Evolutionary conservation across 2,797 vertebrate species (phyloP).

Genomic region (Lepidocolaptes lacrymiger): DNA sequence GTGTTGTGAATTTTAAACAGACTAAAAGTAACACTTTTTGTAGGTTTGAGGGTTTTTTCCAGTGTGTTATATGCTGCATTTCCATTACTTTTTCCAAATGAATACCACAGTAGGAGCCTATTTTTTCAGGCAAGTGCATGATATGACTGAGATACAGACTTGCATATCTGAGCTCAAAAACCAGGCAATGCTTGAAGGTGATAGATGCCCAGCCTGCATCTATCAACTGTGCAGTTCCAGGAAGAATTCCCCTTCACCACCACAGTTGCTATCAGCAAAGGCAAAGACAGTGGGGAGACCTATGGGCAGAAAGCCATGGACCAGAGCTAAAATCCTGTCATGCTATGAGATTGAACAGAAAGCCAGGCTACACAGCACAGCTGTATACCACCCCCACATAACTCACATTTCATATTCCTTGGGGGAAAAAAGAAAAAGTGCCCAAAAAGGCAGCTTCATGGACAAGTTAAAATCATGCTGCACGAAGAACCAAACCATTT

Average conservation of each 20-base stretch:
- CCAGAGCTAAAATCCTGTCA: background rate
- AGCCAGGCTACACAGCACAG: background rate
- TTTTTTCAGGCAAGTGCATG: background rate
- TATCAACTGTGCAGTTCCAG: background rate
- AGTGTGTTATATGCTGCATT: background rate
- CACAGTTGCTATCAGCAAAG: background rate
- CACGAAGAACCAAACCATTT: background rate
- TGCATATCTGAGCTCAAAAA: background rate
- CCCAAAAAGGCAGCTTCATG: background rate
- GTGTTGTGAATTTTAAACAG: background rate
- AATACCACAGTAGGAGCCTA: background rate
- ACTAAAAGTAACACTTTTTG: background rate
- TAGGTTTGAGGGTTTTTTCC: background rate
- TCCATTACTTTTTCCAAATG: background rate
- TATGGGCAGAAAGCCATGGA: background rate
- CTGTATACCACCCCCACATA: background rate
- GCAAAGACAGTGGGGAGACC: background rate
- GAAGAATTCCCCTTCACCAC: background rate
- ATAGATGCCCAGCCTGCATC: background rate
- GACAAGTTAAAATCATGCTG: background rate
- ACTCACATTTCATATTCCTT: background rate
- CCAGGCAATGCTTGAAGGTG: background rate
- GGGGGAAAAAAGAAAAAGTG: fast-evolving
- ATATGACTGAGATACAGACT: background rate
- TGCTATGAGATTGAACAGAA: fast-evolving